Base-by-base conservation (phyloP, 2,888 invertebrate species). In the Sepiola atlantica region DNA sequence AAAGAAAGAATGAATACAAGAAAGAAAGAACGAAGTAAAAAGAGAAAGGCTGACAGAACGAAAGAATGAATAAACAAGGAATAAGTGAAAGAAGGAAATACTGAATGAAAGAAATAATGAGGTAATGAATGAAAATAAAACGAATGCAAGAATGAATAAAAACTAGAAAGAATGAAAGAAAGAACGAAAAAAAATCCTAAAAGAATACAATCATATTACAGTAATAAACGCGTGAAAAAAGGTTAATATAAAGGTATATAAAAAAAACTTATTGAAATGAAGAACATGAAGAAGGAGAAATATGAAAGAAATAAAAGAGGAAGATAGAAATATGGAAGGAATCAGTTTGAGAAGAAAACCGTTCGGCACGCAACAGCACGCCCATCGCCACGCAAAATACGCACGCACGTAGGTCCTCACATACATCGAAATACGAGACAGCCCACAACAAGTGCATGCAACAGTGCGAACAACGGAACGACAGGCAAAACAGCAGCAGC, bases 371-470 rank as follows among this genome's bases (percentile, higher is more conserved):
- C 77, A 77, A 77, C 77, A 77, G 32, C 77, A 77, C 77, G 77
- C 32, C 32, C 77, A 77, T 77, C 77, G 77, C 77, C 77, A 77
- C 77, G 77, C 77, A 77, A 77, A 45, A 77, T 14, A 77, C 77
- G 77, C 77, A 77, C 77, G 14, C 77, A 32, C n/a, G 32, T n/a
- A n/a, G n/a, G n/a, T 12, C n/a, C n/a, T 16, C 77, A 77, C n/a
- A 77, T 77, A n/a, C n/a, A 77, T 77, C 14, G 21, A 77, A 77
- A n/a, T 77, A 77, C 77, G 14, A 77, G 77, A 77, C 77, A n/a
- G n/a, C 77, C 77, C n/a, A 77, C 61, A 61, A 61, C n/a, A 77
- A 77, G 77, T 77, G n/a, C 77, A 77, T 77, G 77, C 77, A 77
- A 77, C 77, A 77, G 77, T 77, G n/a, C 77, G 77, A 77, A 77